Evolutionary conservation across 2,888 invertebrate species (phyloP).

Genomic region (Apodemia arnacis): DNA sequence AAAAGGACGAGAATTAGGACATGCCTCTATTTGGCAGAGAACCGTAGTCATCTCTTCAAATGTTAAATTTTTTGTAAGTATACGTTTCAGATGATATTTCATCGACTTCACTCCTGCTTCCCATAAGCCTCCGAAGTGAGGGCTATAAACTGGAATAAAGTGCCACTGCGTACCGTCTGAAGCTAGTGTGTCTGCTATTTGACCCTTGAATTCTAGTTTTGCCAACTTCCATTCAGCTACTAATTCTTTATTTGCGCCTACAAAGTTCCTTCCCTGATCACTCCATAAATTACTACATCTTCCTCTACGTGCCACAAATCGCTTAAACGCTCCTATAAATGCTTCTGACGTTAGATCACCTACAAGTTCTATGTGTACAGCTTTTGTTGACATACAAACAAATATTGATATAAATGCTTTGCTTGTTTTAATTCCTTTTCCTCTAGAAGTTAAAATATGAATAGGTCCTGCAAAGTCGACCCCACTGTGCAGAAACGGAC

Average conservation of each 20-base stretch:
- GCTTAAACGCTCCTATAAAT: constrained; percentile 75
- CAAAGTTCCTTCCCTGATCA: constrained; percentile 72
- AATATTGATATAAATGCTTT: constrained; percentile 84
- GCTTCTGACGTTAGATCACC: constrained; percentile 74
- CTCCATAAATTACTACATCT: constrained; percentile 55
- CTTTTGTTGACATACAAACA: constrained; percentile 79
- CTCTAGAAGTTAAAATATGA: constrained; percentile 68
- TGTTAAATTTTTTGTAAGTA: not conserved
- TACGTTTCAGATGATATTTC: not conserved
- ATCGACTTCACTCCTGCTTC: not conserved
- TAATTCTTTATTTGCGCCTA: constrained; percentile 70
- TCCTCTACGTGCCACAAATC: constrained; percentile 79
- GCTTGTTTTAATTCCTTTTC: constrained; percentile 71
- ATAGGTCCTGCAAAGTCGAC: constrained; percentile 83
- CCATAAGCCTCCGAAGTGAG: not conserved
- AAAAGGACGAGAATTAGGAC: not conserved
- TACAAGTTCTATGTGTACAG: constrained; percentile 81
- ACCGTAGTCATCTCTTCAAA: not conserved
- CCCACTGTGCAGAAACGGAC: constrained; percentile 76
- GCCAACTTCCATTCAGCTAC: constrained; percentile 47
- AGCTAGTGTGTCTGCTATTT: constrained; percentile 16
- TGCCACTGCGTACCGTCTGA: not conserved
- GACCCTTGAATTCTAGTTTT: constrained; percentile 37
- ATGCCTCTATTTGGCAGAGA: not conserved
- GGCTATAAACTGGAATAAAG: not conserved